These are phyloP conservation scores for Oreochromis aureus DNA, from an alignment of 2,113 vertebrate genomes.

Conservation along the genomic window DNA sequence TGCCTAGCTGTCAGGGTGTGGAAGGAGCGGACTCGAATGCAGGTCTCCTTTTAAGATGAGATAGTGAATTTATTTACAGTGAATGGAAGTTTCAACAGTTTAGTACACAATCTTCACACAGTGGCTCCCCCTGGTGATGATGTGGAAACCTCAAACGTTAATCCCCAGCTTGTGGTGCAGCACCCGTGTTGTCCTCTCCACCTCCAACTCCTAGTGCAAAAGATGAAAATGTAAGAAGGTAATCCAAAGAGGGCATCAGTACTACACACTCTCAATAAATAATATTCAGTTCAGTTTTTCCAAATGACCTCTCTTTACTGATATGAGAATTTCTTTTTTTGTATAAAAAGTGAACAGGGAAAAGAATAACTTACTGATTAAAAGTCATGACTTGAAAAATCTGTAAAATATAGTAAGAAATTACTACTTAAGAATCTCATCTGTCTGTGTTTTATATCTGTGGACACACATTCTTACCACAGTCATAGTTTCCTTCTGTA, in stretches of 20 bases:
- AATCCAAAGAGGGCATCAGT: background rate
- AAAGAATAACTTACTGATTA: background rate
- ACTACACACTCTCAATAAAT: background rate
- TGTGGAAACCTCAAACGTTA: accelerated
- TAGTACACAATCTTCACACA: background rate
- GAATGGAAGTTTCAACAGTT: background rate
- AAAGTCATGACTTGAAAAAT: background rate
- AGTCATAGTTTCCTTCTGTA: background rate
- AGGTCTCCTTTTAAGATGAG: background rate
- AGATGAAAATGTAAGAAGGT: background rate
- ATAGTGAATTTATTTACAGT: background rate
- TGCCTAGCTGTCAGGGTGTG: background rate
- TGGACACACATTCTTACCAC: background rate
- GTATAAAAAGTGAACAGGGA: background rate
- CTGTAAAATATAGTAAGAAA: background rate
- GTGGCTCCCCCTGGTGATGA: accelerated
- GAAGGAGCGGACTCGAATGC: background rate
- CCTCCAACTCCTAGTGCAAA: background rate
- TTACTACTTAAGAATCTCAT: background rate
- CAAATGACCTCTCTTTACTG: background rate
- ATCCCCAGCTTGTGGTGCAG: accelerated
- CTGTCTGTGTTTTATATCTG: background rate
- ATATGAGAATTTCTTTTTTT: accelerated
- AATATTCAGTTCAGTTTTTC: background rate
- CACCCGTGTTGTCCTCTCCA: accelerated